Conservation (phyloP, 2,797 vertebrate species). For the Nothura maculosa region DNA sequence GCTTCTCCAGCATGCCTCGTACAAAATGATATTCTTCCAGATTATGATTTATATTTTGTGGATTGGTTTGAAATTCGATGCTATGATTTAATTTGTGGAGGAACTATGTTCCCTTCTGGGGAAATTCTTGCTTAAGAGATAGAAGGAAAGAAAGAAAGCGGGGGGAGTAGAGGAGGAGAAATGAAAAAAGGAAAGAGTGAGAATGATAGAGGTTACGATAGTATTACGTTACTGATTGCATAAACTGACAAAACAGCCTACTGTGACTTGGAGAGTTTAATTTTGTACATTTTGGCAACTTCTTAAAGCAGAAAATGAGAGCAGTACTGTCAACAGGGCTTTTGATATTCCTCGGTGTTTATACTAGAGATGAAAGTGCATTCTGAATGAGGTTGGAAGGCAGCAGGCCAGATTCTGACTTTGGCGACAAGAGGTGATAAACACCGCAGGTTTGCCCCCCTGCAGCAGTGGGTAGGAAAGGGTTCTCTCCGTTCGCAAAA, state of each 20-base stretch:
- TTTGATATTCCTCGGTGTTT: constrained; percentile 73
- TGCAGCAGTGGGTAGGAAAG: neutral
- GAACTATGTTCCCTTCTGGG: constrained; percentile 45
- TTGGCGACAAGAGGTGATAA: constrained; percentile 70
- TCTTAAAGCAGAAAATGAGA: constrained; percentile 72
- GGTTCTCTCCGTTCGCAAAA: constrained; percentile 22
- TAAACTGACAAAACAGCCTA: constrained; percentile 75
- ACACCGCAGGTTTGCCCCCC: neutral
- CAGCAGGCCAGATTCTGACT: constrained; percentile 42
- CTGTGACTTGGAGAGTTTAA: constrained; percentile 65
- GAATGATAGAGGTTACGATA: constrained; percentile 59
- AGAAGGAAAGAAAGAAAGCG: neutral
- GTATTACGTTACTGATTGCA: constrained; percentile 73
- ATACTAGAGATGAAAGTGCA: constrained; percentile 76
- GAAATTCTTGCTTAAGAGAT: constrained; percentile 35
- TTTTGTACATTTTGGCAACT: constrained; percentile 79
- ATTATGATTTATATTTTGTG: constrained; percentile 52
- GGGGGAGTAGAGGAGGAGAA: neutral
- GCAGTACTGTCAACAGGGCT: constrained; percentile 64
- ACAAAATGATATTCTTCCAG: constrained; percentile 5
- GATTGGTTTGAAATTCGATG: constrained; percentile 10
- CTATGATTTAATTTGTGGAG: constrained; percentile 54
- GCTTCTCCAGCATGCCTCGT: neutral
- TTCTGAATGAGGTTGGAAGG: constrained; percentile 66
- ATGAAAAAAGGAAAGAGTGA: neutral